These are phyloP conservation scores for Drymonia ruficornis DNA, from an alignment of 2,888 invertebrate genomes.

Conservation along the genomic window DNA sequence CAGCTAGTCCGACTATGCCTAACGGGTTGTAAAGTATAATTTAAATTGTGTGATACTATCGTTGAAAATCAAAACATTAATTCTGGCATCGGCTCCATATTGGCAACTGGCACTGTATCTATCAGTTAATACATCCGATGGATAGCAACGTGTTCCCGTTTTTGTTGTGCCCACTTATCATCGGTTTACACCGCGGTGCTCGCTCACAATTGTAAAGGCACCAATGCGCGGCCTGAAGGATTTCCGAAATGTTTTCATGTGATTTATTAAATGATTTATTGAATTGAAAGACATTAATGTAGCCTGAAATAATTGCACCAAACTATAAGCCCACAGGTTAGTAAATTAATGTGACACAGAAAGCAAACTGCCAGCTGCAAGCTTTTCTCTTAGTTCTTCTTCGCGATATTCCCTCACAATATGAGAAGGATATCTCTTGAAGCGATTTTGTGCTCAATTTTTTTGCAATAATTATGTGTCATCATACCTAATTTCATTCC, in stretches of 20 bases:
- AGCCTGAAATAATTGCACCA: background rate
- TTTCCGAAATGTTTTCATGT: constrained; percentile 3
- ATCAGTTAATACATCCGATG: background rate
- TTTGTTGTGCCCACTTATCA: constrained; percentile 42
- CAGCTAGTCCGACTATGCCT: no score
- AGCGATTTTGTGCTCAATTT: no score
- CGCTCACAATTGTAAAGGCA: constrained; percentile 42
- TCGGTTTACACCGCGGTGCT: constrained; percentile 49
- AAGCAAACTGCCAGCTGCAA: no score
- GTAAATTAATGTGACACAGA: no score
- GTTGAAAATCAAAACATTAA: background rate
- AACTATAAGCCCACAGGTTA: no score
- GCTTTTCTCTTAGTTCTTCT: no score
- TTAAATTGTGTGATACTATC: no score
- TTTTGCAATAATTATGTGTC: no score
- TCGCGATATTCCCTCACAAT: no score
- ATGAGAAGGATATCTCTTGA: no score
- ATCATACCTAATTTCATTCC: no score
- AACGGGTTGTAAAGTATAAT: no score
- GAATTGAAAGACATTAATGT: background rate
- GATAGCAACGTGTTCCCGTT: background rate
- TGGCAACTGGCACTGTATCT: background rate
- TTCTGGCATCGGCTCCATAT: background rate
- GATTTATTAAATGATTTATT: background rate
- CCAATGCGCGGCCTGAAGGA: constrained; percentile 6